Evolutionary conservation across 2,113 vertebrate species (phyloP).

Genomic region (Prionailurus bengalensis): DNA sequence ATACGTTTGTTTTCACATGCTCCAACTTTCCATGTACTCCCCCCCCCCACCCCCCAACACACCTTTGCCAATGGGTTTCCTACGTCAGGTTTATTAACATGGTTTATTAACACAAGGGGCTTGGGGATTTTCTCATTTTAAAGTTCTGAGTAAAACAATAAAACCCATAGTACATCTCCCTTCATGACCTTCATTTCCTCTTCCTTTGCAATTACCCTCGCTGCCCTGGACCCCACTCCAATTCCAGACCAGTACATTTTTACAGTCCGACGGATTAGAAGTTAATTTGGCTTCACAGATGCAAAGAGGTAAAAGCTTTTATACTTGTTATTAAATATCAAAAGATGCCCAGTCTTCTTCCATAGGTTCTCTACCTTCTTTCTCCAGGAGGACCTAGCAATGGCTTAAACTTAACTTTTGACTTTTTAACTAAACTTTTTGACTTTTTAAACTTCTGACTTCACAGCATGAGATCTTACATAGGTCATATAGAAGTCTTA

Average conservation of each 20-base stretch:
- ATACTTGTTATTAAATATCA: background rate
- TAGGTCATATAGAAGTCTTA: background rate
- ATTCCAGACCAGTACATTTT: slow-evolving; percentile 18
- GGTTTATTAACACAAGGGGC: background rate
- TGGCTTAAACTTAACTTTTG: too few species aligned
- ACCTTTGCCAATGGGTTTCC: background rate
- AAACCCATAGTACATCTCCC: background rate
- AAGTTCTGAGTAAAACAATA: slow-evolving; percentile 19
- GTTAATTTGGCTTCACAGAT: background rate
- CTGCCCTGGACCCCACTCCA: background rate
- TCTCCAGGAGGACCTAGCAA: background rate
- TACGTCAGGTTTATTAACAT: background rate
- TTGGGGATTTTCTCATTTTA: slow-evolving; percentile 44
- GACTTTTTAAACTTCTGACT: background rate
- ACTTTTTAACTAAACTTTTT: background rate
- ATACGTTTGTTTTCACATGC: background rate
- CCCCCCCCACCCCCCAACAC: background rate
- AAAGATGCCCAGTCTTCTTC: background rate
- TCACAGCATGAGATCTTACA: background rate
- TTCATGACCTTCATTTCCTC: background rate
- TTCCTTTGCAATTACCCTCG: background rate
- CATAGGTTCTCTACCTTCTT: background rate
- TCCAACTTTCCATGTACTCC: background rate
- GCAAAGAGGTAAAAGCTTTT: slow-evolving; percentile 33
- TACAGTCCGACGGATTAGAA: slow-evolving; percentile 33